phyloP scores from a whole-genome alignment of 1,140 invertebrate genomes.

The Saccostrea glomerata region DNA sequence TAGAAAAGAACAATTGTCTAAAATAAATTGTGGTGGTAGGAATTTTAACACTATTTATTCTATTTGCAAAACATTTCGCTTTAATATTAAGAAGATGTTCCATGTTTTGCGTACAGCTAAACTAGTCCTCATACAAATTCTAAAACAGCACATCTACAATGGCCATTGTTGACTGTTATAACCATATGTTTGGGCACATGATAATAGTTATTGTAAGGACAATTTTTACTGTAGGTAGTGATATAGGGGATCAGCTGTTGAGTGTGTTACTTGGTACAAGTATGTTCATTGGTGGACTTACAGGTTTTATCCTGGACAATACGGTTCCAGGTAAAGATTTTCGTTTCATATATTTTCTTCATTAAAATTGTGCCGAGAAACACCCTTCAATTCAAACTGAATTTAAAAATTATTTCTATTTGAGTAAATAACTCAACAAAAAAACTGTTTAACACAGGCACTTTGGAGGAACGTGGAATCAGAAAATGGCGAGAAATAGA shows the following conservation, averaged over 20 bases:
- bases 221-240: conserved; percentile 60
- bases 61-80: too few relatives aligned
- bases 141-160: too few relatives aligned
- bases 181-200: too few relatives aligned
- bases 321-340: conserved; percentile 71
- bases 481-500: conserved; percentile 52
- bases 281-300: conserved; percentile 74
- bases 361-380: not conserved
- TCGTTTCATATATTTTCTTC: not conserved
- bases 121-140: too few relatives aligned
- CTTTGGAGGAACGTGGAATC: conserved; percentile 62
- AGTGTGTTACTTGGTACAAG: conserved; percentile 69
- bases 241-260: conserved; percentile 67
- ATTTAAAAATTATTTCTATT: not conserved
- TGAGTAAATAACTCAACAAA: not conserved
- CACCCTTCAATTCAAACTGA: not conserved
- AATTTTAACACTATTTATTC: too few relatives aligned
- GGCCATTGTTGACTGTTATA: too few relatives aligned
- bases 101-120: too few relatives aligned
- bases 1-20: too few relatives aligned
- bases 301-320: conserved; percentile 74
- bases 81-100: too few relatives aligned
- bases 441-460: conserved; percentile 49
- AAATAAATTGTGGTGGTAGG: too few relatives aligned
- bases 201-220: too few relatives aligned